Evolutionary conservation across 2,113 vertebrate species (phyloP), one percentile per base, ranked within the genome.

Genomic region (Natator depressus): DNA sequence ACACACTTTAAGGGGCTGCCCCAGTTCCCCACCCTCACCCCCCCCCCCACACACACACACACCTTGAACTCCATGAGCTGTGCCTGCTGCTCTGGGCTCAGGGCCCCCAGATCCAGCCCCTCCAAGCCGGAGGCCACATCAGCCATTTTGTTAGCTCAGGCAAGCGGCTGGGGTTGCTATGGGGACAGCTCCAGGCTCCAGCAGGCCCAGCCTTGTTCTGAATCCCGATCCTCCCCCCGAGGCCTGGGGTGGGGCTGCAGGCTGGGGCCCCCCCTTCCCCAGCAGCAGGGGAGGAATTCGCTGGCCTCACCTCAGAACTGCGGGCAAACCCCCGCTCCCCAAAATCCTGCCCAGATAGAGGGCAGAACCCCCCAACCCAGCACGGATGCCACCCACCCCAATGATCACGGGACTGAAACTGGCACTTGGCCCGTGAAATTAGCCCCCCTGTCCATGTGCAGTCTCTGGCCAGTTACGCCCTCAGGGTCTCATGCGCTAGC

Each of bases 61-160:
- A 98, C 98, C 98, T 98, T 98, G 91, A 94, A 96, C 3, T 81
- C 6, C 46, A 91, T 50, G 49, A 98, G 93, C 82, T 93, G 50
- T 27, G 87, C 27, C 46, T 84, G 42, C 80, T 97, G 97, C 53
- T 72, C 76, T 0, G 35, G 6, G 46, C 82, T 94, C 31, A 98
- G 97, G 3, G 88, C 57, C 22, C 75, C 96, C 1, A 53, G 55
- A 6, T 97, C 95, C 0, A 42, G 20, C 29, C 2, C 42, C 83
- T 79, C 57, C 69, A 54, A 1, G 6, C 83, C 57, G 2, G n/a
- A n/a, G 1, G 1, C 47, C 35, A 54, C 5, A 31, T 50, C 24
- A 42, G 84, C 94, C 97, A 98, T 98, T 78, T 89, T 90, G 82
- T 4, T 9, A 20, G 94, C 91, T 94, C 90, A 50, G 96, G 80